phyloP scores from a whole-genome alignment of 2,113 vertebrate genomes.

The Otolemur garnettii region DNA sequence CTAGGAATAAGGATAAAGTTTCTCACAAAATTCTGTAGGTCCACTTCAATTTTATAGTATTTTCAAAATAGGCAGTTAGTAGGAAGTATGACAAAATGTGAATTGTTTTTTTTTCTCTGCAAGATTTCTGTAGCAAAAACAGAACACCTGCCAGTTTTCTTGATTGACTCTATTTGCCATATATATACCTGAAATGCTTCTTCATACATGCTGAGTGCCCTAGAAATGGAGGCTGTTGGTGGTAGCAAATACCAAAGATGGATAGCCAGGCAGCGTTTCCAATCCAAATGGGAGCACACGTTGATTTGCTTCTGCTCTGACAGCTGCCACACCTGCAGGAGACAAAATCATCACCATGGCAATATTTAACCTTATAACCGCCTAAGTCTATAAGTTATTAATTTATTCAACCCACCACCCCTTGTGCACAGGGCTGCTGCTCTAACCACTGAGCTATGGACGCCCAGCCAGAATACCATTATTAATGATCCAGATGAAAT shows the following conservation, averaged over 20 bases:
- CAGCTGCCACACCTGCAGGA: constrained; percentile 94
- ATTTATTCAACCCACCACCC: neutral
- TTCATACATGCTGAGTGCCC: constrained; percentile 93
- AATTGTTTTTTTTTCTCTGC: neutral
- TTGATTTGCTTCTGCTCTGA: constrained; percentile 92
- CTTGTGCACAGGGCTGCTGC: too few species aligned
- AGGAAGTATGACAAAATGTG: constrained; percentile 15
- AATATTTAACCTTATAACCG: neutral
- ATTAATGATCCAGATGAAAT: constrained; percentile 27
- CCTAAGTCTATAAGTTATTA: neutral
- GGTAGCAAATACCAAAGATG: constrained; percentile 98
- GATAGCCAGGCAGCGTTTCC: constrained; percentile 95
- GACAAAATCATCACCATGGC: neutral
- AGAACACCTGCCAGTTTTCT: neutral
- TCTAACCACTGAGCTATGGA: too few species aligned
- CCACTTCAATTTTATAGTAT: constrained; percentile 9
- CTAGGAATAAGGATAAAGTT: neutral
- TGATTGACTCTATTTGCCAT: constrained; percentile 10
- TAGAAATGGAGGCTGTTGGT: constrained; percentile 94
- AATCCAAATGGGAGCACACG: constrained; percentile 94
- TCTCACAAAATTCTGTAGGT: neutral
- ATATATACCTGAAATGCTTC: constrained; percentile 93
- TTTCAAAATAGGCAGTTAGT: constrained; percentile 29
- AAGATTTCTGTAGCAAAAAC: constrained; percentile 39
- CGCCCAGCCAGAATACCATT: neutral